Conservation (phyloP, 2,888 invertebrate genomes). For the Sisyra nigra region DNA sequence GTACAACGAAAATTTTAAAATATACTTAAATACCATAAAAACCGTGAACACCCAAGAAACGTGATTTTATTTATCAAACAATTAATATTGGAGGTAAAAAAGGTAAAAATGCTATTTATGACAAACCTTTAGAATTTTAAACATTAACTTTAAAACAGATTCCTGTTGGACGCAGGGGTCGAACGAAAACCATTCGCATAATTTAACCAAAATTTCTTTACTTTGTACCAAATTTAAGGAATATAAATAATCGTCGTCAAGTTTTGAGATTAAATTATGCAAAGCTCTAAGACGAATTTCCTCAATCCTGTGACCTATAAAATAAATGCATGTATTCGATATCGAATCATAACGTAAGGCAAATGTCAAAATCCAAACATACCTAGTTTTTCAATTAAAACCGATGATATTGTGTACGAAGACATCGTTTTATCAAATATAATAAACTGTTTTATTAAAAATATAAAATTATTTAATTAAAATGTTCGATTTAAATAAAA, state of each 20-base stretch:
- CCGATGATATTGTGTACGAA: slow-evolving; percentile 18
- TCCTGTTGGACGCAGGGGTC: slow-evolving; percentile 34
- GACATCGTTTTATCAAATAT: slow-evolving; percentile 12
- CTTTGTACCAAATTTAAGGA: slow-evolving; percentile 41
- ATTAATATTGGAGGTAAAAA: too few relatives aligned
- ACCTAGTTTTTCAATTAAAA: slow-evolving; percentile 24
- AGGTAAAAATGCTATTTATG: slow-evolving; percentile 5
- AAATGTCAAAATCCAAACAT: slow-evolving; percentile 4
- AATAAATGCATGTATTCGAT: background rate
- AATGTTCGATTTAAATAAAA: too few relatives aligned
- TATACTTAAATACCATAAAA: too few relatives aligned
- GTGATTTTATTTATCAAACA: too few relatives aligned
- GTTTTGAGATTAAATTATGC: slow-evolving; percentile 33
- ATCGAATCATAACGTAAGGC: too few relatives aligned
- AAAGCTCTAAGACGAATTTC: slow-evolving; percentile 28
- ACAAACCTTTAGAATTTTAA: slow-evolving; percentile 35
- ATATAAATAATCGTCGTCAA: slow-evolving; percentile 42
- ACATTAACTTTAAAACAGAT: slow-evolving; percentile 38
- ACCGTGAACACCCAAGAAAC: too few relatives aligned
- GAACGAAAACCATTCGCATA: slow-evolving; percentile 45
- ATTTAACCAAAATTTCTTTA: slow-evolving; percentile 37
- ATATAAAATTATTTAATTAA: too few relatives aligned
- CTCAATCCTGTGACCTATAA: slow-evolving; percentile 24
- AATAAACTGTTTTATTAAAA: background rate
- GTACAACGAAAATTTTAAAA: too few relatives aligned